These are phyloP conservation scores for Luperina testacea DNA, from an alignment of 2,888 invertebrate genomes.

Conservation along the genomic window DNA sequence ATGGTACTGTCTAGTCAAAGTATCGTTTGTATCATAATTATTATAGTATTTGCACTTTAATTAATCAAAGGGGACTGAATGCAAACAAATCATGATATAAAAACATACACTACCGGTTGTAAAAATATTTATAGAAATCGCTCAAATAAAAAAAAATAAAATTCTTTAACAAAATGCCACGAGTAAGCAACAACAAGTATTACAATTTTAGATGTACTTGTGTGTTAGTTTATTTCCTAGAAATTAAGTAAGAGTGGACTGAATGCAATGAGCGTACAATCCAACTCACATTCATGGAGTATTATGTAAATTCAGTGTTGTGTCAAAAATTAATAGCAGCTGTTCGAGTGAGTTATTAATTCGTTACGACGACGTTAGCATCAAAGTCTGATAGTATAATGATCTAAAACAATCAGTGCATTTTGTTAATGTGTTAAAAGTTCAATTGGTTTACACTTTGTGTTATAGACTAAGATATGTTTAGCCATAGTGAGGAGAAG, in stretches of 20 bases:
- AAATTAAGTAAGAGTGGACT: conserved; percentile 43
- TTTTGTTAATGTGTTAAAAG: conserved; percentile 56
- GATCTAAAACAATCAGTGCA: conserved; percentile 51
- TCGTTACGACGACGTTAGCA: conserved; percentile 48
- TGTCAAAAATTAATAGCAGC: conserved; percentile 63
- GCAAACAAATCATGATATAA: conserved; percentile 63
- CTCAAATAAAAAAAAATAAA: conserved; percentile 55
- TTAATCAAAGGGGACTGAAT: conserved; percentile 77
- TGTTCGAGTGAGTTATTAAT: conserved; percentile 59
- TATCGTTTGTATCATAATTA: conserved; percentile 84
- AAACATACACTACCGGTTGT: conserved; percentile 53
- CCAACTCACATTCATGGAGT: conserved; percentile 45
- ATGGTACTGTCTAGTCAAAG: conserved; percentile 89
- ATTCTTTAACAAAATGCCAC: conserved; percentile 39
- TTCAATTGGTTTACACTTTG: conserved; percentile 72
- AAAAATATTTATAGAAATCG: conserved; percentile 52
- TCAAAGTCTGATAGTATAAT: conserved; percentile 65
- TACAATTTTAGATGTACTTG: conserved; percentile 60
- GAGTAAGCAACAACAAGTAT: conserved; percentile 64
- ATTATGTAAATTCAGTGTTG: conserved; percentile 63
- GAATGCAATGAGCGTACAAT: conserved; percentile 33
- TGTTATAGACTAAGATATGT: conserved; percentile 78
- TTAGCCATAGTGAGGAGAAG: conserved; percentile 80
- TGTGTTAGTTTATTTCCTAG: conserved; percentile 60
- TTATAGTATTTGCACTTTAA: conserved; percentile 80